phyloP scores from a whole-genome alignment of 2,888 invertebrate species.

The Chymomyza caudatula region DNA sequence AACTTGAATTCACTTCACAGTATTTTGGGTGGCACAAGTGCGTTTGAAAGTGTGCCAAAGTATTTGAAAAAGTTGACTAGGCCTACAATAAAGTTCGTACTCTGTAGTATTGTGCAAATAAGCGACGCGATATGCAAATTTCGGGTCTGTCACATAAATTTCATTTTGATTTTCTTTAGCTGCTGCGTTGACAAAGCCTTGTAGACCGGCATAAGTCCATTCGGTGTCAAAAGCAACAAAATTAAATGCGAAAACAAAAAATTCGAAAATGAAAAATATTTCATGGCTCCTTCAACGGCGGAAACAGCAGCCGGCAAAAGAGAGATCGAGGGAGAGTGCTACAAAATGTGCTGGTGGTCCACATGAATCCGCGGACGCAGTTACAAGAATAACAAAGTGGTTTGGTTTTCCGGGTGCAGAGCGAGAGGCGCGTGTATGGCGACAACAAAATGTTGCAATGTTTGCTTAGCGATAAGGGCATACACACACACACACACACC shows the following conservation, averaged over 20 bases:
- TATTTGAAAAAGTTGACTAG: neutral
- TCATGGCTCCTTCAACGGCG: neutral
- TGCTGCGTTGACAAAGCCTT: conserved; percentile 45
- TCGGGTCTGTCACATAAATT: conserved; percentile 41
- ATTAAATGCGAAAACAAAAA: conserved; percentile 60
- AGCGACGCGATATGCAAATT: conserved; percentile 3
- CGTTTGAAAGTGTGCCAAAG: conserved; percentile 61
- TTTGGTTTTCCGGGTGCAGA: conserved; percentile 18
- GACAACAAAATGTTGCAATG: conserved; percentile 60
- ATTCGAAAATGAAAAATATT: conserved; percentile 34
- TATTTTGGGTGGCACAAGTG: conserved; percentile 47
- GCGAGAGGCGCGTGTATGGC: conserved; percentile 36
- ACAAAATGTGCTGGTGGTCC: conserved; percentile 60
- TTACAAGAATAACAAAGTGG: conserved; percentile 46
- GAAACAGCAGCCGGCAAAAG: conserved; percentile 3
- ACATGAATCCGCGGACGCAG: conserved; percentile 27
- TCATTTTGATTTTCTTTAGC: conserved; percentile 30
- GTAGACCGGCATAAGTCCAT: conserved; percentile 48
- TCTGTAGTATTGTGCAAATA: neutral
- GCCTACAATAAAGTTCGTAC: neutral
- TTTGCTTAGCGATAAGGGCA: conserved; percentile 67
- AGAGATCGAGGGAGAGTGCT: conserved; percentile 32
- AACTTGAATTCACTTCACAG: conserved; percentile 1
- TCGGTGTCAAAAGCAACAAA: conserved; percentile 72
- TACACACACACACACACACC: conserved; percentile 20